Evolutionary conservation across 2,113 vertebrate genomes (phyloP).

Genomic region (Rynchops niger): DNA sequence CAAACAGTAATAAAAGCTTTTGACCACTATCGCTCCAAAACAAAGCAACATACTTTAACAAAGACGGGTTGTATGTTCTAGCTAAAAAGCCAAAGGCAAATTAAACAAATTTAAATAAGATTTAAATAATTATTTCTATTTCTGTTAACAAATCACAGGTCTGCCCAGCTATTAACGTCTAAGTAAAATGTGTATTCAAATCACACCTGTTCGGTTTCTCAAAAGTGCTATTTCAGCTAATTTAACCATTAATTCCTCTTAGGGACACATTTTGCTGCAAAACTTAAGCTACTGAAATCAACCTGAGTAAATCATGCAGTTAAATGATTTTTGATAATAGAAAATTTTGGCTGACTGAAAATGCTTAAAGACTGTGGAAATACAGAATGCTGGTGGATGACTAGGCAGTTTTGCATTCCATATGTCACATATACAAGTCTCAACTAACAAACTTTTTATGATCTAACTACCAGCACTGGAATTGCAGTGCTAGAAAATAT

Average conservation of each 20-base stretch:
- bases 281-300: slow-evolving; percentile 76
- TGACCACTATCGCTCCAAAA: neutral
- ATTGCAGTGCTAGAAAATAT: slow-evolving; percentile 50
- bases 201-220: slow-evolving; percentile 76
- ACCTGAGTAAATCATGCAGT: slow-evolving; percentile 76
- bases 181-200: slow-evolving; percentile 77
- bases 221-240: slow-evolving; percentile 80
- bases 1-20: neutral
- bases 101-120: neutral
- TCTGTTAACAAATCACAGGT: slow-evolving; percentile 26
- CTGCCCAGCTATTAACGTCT: slow-evolving; percentile 42
- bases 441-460: slow-evolving; percentile 45
- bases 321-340: slow-evolving; percentile 82
- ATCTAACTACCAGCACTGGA: slow-evolving; percentile 31
- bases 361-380: slow-evolving; percentile 65
- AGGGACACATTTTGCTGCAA: slow-evolving; percentile 76
- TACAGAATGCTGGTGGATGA: slow-evolving; percentile 32
- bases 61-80: neutral
- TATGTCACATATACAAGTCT: slow-evolving; percentile 37
- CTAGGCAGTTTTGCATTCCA: slow-evolving; percentile 53
- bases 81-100: neutral
- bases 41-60: neutral
- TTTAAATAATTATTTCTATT: neutral
- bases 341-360: slow-evolving; percentile 78
- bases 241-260: slow-evolving; percentile 80